Percentiles rank a stretch among this genome's conserved stretches.
phyloP scores from a whole-genome alignment of 2,888 invertebrate species.

The Temnothorax unifasciatus region DNA sequence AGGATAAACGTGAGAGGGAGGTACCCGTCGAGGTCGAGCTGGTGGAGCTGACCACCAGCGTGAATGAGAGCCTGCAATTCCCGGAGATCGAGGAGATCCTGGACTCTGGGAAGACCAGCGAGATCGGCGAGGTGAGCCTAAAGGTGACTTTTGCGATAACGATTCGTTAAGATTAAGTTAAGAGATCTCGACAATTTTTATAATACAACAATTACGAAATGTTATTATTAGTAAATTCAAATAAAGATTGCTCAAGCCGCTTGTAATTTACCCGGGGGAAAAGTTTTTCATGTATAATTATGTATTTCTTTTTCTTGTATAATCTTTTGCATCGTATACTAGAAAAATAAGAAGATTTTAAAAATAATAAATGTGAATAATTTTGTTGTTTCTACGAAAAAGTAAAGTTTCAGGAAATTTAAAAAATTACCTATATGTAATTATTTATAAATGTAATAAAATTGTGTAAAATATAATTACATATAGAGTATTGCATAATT shows the following conservation, averaged over 20 bases:
- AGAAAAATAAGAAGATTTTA: neutral
- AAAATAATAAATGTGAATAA: neutral
- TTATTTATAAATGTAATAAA: neutral
- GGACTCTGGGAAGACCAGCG: slow-evolving; percentile 81
- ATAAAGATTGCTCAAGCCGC: neutral
- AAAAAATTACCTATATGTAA: neutral
- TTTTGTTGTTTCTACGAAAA: neutral
- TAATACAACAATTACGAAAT: neutral
- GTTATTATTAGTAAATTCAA: neutral
- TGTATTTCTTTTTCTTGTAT: too few species aligned
- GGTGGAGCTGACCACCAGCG: slow-evolving; percentile 82
- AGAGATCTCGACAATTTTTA: neutral
- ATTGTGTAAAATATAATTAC: too few species aligned
- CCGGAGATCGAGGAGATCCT: slow-evolving; percentile 84
- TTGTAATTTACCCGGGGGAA: too few species aligned
- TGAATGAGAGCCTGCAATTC: slow-evolving; percentile 83
- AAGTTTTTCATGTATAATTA: neutral
- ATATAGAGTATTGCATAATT: too few species aligned
- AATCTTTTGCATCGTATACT: too few species aligned
- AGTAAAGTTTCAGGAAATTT: neutral
- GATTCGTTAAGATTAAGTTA: neutral
- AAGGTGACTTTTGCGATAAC: neutral
- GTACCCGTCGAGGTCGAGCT: slow-evolving; percentile 81
- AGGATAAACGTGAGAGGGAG: slow-evolving; percentile 69
- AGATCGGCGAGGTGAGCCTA: slow-evolving; percentile 77